phyloP scores from a whole-genome alignment of 2,113 vertebrate genomes.

The Podiceps cristatus region DNA sequence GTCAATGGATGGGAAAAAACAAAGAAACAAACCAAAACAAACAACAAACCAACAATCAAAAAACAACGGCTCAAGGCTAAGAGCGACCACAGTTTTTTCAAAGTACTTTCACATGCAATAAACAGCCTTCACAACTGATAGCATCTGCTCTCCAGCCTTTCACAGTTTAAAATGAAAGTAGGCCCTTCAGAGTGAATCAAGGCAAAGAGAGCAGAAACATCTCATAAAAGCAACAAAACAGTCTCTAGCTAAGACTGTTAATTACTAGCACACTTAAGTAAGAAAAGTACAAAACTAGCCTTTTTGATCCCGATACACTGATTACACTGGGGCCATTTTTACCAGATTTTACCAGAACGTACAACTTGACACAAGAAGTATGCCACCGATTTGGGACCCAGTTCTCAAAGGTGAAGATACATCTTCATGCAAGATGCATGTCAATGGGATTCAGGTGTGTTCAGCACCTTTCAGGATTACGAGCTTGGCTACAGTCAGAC shows the following conservation, averaged over 20 bases:
- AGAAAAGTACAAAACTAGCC: background rate
- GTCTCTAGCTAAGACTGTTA: background rate
- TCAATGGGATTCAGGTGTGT: background rate
- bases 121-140: background rate
- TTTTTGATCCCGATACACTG: background rate
- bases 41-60: background rate
- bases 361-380: background rate
- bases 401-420: background rate
- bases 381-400: fast-evolving
- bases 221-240: background rate
- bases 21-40: background rate
- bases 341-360: fast-evolving
- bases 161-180: background rate
- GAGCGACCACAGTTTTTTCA: background rate
- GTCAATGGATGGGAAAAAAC: background rate
- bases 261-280: background rate
- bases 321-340: background rate
- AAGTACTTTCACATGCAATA: background rate
- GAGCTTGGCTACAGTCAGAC: background rate
- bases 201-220: background rate
- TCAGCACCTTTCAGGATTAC: background rate
- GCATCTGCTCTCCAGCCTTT: background rate
- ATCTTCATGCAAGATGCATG: background rate
- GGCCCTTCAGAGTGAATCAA: background rate
- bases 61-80: background rate